A percentile compares a stretch with the other conserved stretches of the same genome.
Evolutionary conservation across 2,797 vertebrate genomes (phyloP).

Genomic region (Alectoris magna): DNA sequence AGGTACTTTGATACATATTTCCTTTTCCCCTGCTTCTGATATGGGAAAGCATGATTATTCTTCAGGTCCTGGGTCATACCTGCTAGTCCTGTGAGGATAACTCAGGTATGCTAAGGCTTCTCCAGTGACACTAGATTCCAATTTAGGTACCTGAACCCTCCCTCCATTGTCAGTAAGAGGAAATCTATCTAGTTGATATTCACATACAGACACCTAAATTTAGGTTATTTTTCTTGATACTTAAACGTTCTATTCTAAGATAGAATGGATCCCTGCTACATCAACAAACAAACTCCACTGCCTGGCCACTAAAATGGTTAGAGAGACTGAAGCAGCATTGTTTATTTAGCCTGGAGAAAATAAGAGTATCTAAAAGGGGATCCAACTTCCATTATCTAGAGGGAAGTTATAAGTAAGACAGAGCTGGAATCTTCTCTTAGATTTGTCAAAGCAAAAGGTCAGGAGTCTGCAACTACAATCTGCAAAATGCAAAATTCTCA

Average conservation of each 20-base stretch:
- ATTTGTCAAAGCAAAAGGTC: not conserved
- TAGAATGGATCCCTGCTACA: not conserved
- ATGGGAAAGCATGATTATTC: not conserved
- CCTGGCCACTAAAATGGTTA: not conserved
- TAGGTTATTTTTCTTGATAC: not conserved
- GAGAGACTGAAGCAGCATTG: not conserved
- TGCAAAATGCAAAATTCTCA: not conserved
- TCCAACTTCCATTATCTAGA: not conserved
- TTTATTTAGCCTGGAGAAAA: not conserved
- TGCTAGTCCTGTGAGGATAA: not conserved
- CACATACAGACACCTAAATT: not conserved
- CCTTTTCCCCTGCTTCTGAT: not conserved
- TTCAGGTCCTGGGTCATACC: fast-evolving
- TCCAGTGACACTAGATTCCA: not conserved
- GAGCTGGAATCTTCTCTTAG: not conserved
- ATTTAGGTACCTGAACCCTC: not conserved
- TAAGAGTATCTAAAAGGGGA: not conserved
- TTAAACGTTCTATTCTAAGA: not conserved
- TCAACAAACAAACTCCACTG: not conserved
- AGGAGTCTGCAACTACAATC: not conserved
- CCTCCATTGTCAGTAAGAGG: not conserved
- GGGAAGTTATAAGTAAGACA: not conserved
- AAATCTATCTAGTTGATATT: not conserved
- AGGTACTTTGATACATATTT: not conserved
- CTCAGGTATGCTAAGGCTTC: no score